phyloP scores from a whole-genome alignment of 30 jellyfish, hydroid and myxozoan genomes.

The Rhopilema esculentum region DNA sequence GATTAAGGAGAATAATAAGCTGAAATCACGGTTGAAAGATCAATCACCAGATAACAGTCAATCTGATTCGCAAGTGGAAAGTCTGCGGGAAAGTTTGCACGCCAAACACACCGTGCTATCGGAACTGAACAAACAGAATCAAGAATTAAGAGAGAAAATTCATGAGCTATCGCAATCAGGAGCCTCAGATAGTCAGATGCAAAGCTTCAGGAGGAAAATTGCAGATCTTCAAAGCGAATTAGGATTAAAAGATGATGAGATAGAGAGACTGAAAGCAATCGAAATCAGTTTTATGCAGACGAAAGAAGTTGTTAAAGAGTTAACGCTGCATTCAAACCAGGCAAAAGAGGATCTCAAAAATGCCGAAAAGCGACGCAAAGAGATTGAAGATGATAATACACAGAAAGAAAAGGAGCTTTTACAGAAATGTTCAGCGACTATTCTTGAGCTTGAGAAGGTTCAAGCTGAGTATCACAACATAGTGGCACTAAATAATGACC shows the following conservation, averaged over 20 bases:
- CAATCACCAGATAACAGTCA: conserved; percentile 54
- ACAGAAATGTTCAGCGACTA: conserved; percentile 30
- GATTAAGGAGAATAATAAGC: conserved; percentile 36
- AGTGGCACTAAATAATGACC: conserved; percentile 61
- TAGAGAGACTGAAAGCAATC: conserved; percentile 71
- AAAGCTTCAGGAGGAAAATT: conserved; percentile 38
- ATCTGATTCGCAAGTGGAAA: conserved; percentile 69
- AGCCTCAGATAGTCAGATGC: conserved; percentile 28
- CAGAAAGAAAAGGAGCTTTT: conserved; percentile 52
- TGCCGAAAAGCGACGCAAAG: conserved; percentile 33
- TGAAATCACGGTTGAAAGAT: conserved; percentile 35
- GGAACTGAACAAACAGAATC: conserved; percentile 78
- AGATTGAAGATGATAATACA: conserved; percentile 49
- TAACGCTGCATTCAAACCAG: conserved; percentile 61
- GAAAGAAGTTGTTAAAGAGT: conserved; percentile 83
- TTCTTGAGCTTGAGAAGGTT: conserved; percentile 43
- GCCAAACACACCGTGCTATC: conserved; percentile 64
- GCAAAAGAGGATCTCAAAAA: conserved; percentile 59
- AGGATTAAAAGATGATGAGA: conserved; percentile 77
- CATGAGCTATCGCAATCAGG: conserved; percentile 34
- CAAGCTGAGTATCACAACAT: conserved; percentile 59
- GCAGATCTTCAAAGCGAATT: conserved; percentile 60
- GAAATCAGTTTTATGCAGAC: conserved; percentile 80
- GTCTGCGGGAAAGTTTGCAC: conserved; percentile 68
- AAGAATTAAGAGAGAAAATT: conserved; percentile 63